phyloP scores from a whole-genome alignment of 2,797 vertebrate genomes.

The Gymnodraco acuticeps region DNA sequence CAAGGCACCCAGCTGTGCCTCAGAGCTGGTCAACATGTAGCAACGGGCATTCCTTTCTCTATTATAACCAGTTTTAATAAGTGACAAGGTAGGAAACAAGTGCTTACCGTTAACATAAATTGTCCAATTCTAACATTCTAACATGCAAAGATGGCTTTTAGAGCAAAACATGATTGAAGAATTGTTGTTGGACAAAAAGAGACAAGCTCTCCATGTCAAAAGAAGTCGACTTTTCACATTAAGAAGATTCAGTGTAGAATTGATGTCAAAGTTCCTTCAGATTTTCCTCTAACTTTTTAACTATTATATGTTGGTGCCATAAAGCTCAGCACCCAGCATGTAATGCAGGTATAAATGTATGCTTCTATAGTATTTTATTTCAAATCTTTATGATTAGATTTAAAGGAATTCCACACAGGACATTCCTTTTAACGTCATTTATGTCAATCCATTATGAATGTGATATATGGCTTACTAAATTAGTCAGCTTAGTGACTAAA shows the following conservation, averaged over 20 bases:
- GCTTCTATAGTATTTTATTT: not conserved
- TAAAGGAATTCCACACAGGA: not conserved
- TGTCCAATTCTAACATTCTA: not conserved
- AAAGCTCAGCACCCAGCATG: not conserved
- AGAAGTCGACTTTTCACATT: too few relatives aligned
- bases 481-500: not conserved
- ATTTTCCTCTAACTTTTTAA: too few relatives aligned
- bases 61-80: constrained; percentile 16
- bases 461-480: not conserved
- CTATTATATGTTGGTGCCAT: not conserved
- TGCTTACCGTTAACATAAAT: constrained; percentile 1
- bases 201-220: not conserved
- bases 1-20: constrained; percentile 47
- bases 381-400: not conserved
- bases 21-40: constrained; percentile 37
- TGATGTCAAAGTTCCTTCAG: not conserved
- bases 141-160: not conserved
- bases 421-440: not conserved
- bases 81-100: not conserved
- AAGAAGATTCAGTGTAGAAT: not conserved
- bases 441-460: not conserved
- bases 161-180: not conserved
- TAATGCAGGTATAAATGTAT: not conserved
- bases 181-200: not conserved
- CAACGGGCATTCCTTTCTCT: constrained; percentile 16